A percentile compares a stretch with the other conserved stretches of the same genome.
Conservation (phyloP, 2,888 invertebrate species). For the Cistogaster globosa region DNA sequence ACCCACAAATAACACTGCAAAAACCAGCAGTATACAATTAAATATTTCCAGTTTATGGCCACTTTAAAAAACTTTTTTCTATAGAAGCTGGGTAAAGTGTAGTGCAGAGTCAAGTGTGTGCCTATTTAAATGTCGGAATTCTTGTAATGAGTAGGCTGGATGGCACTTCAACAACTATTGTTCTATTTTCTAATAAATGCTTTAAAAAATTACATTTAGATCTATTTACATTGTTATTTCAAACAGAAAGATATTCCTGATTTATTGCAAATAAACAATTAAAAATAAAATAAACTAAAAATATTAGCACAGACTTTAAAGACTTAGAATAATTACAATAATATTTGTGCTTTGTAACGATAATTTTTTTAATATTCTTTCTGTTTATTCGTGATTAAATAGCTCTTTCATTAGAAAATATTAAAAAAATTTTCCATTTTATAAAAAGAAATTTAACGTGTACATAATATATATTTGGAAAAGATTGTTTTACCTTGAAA, state of each 20-base stretch:
- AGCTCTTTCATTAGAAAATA: too few species aligned
- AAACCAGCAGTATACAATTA: slow-evolving; percentile 60
- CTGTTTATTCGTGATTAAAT: too few species aligned
- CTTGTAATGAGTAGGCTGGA: slow-evolving; percentile 60
- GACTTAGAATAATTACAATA: too few species aligned
- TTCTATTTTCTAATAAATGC: slow-evolving; percentile 14
- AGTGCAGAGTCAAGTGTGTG: background rate
- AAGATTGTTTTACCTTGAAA: too few species aligned
- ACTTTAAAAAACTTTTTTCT: slow-evolving; percentile 35
- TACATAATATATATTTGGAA: too few species aligned
- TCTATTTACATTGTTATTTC: slow-evolving; percentile 58
- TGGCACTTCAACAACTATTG: slow-evolving; percentile 46
- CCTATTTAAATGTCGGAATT: slow-evolving; percentile 52
- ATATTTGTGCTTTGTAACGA: too few species aligned
- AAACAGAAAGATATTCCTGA: slow-evolving; percentile 24
- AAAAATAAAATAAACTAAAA: too few species aligned
- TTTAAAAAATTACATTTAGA: slow-evolving; percentile 13
- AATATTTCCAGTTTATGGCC: slow-evolving; percentile 67
- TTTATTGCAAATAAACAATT: too few species aligned
- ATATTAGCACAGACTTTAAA: too few species aligned
- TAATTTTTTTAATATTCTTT: too few species aligned
- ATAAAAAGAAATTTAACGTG: too few species aligned
- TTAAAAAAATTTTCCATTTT: too few species aligned
- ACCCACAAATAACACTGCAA: slow-evolving; percentile 60
- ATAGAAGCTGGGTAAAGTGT: background rate